phyloP scores from a whole-genome alignment of 2,797 vertebrate genomes.

The Galago senegalensis region DNA sequence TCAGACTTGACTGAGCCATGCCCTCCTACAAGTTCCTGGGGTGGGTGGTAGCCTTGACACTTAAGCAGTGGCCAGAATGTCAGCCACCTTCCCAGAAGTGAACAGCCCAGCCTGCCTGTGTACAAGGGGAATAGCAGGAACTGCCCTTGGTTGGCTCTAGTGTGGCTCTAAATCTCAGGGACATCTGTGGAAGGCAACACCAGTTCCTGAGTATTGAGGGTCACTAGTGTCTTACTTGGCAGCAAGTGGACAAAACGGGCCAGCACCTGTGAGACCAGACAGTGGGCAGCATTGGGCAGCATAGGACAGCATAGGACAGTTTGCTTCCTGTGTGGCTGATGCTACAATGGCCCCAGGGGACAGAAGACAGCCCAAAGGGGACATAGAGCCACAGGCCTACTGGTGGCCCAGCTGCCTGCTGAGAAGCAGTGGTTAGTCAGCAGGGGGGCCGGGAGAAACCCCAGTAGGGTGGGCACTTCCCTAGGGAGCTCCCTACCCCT shows the following conservation, averaged over 20 bases:
- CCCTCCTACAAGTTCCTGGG: neutral
- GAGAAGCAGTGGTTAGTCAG: neutral
- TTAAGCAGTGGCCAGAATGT: fast-evolving
- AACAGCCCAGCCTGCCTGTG: too few relatives aligned
- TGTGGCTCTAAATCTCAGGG: neutral
- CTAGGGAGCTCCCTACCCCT: too few relatives aligned
- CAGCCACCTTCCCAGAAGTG: too few relatives aligned
- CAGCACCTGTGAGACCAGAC: too few relatives aligned
- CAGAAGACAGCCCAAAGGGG: neutral
- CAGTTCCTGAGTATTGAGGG: neutral
- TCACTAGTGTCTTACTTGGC: too few relatives aligned
- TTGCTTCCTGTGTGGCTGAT: fast-evolving
- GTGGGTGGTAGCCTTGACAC: too few relatives aligned
- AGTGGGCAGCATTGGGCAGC: too few relatives aligned
- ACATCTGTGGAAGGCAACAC: neutral
- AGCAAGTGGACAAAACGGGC: too few relatives aligned
- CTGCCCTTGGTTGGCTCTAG: too few relatives aligned
- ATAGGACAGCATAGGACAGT: neutral
- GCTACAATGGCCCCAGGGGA: fast-evolving
- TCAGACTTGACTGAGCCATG: fast-evolving
- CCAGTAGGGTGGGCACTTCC: neutral
- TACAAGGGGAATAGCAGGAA: neutral
- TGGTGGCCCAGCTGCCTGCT: fast-evolving
- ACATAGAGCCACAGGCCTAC: too few relatives aligned
- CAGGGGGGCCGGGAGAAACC: neutral